Conservation (phyloP, 1,140 invertebrate species). For the Camponotus floridanus region DNA sequence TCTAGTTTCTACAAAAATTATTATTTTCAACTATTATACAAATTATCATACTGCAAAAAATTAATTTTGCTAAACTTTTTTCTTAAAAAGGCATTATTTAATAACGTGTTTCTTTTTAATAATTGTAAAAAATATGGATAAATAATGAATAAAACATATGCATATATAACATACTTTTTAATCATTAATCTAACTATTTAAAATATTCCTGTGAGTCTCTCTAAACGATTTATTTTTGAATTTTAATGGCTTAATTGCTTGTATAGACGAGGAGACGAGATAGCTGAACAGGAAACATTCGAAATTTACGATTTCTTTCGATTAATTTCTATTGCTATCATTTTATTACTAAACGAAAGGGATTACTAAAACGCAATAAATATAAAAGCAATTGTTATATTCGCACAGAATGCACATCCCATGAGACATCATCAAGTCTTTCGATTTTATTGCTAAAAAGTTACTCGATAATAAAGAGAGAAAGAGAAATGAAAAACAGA, state of each 20-base stretch:
- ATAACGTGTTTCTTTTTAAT: neutral
- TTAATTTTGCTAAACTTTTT: neutral
- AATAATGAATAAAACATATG: neutral
- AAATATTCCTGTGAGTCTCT: neutral
- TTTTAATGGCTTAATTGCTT: constrained; percentile 3
- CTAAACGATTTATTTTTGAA: neutral
- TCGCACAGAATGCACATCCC: constrained; percentile 53
- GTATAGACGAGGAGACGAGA: neutral
- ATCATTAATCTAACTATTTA: neutral
- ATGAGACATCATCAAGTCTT: constrained; percentile 38
- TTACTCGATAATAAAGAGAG: constrained; percentile 22
- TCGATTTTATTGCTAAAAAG: constrained; percentile 19
- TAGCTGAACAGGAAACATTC: neutral
- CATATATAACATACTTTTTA: neutral
- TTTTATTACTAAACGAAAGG: neutral
- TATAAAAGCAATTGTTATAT: constrained; percentile 53
- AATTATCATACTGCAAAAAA: constrained; percentile 12
- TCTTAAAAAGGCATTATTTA: no score
- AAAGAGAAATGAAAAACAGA: no score
- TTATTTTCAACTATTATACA: neutral
- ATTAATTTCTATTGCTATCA: constrained; percentile 28
- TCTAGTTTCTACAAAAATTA: neutral
- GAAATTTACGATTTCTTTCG: constrained; percentile 23
- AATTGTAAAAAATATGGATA: neutral
- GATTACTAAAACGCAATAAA: neutral